phyloP scores from a whole-genome alignment of 2,797 vertebrate genomes.

The Manis javanica region DNA sequence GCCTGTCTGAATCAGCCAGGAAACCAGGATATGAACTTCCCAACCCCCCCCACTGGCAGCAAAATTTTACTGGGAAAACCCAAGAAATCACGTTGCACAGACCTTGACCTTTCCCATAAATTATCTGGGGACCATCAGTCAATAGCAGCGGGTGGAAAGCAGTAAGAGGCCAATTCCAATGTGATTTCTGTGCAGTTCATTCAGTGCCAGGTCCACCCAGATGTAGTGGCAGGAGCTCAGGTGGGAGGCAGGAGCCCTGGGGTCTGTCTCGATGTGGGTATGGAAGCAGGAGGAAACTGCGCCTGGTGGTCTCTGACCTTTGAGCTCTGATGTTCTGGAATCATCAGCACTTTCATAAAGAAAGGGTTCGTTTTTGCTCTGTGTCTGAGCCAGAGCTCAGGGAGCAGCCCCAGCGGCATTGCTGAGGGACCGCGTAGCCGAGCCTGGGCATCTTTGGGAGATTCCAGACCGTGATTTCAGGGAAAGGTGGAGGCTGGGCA shows the following conservation, averaged over 20 bases:
- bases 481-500: background rate
- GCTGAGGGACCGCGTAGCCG: background rate
- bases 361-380: background rate
- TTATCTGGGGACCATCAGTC: background rate
- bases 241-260: background rate
- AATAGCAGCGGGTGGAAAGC: background rate
- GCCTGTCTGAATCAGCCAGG: background rate
- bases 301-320: background rate
- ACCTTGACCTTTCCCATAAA: constrained; percentile 17
- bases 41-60: background rate
- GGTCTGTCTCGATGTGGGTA: fast-evolving
- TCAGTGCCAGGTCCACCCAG: background rate
- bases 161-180: background rate
- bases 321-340: background rate
- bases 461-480: constrained; percentile 13
- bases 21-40: background rate
- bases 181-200: background rate
- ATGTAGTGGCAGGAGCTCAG: background rate
- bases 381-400: background rate
- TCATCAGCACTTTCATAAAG: background rate
- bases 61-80: constrained; percentile 61
- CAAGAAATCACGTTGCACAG: background rate
- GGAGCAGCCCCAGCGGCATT: fast-evolving
- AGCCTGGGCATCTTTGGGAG: background rate
- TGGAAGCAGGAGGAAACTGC: background rate